Conservation (phyloP, 2,888 invertebrate genomes). For the Dasysyrphus tricinctus region DNA sequence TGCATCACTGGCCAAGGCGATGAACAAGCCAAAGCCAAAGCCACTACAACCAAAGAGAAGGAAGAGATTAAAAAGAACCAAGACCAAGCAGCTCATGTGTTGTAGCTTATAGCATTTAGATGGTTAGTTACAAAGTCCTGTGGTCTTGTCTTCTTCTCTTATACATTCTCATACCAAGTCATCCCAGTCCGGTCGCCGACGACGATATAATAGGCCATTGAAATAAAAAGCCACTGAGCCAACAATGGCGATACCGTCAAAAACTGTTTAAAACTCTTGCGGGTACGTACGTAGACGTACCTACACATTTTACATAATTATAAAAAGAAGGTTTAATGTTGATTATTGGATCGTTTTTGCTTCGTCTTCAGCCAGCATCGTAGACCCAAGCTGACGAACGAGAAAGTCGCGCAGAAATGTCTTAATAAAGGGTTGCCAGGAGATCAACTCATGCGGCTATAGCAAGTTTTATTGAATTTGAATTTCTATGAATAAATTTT, state of each 20-base stretch:
- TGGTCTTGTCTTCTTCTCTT: not conserved
- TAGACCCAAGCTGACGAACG: too few species aligned
- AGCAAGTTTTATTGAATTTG: too few species aligned
- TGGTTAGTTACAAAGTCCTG: slow-evolving; percentile 13
- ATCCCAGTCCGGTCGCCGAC: not conserved
- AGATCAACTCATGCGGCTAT: too few species aligned
- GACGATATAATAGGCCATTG: not conserved
- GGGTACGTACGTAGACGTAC: not conserved
- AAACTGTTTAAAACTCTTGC: not conserved
- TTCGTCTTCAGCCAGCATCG: not conserved
- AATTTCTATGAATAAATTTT: too few species aligned
- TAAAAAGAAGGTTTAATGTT: not conserved
- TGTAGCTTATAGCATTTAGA: not conserved
- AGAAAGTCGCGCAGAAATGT: too few species aligned
- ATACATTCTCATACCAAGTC: not conserved
- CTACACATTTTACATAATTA: not conserved
- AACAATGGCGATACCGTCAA: slow-evolving; percentile 7
- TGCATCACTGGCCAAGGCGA: slow-evolving; percentile 47
- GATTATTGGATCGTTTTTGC: not conserved
- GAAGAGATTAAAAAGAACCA: slow-evolving; percentile 15
- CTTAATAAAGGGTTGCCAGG: too few species aligned
- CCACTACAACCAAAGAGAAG: slow-evolving; percentile 31
- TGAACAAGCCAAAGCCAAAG: slow-evolving; percentile 41
- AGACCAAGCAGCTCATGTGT: not conserved
- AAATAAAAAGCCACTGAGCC: not conserved